A percentile compares a stretch with the other conserved stretches of the same genome.
Conservation (phyloP, 2,797 vertebrate genomes). For the Danio kyathit region DNA sequence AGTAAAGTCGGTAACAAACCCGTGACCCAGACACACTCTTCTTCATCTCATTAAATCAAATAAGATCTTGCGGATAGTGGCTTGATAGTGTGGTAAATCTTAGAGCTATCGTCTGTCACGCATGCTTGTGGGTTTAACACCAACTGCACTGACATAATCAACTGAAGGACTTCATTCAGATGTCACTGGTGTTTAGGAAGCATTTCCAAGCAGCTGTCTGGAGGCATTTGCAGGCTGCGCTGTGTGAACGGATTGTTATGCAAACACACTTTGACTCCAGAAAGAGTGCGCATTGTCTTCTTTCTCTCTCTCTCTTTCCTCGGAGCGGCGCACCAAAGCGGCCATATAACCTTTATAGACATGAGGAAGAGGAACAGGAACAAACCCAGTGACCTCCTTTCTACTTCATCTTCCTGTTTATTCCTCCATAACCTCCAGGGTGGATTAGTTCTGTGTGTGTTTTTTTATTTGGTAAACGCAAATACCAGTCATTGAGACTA, state of each 20-base stretch:
- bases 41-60: slow-evolving; percentile 44
- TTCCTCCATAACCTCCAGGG: slow-evolving; percentile 27
- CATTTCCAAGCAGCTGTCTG: slow-evolving; percentile 40
- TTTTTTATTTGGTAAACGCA: slow-evolving; percentile 65
- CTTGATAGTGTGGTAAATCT: slow-evolving; percentile 14
- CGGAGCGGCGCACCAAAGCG: not conserved
- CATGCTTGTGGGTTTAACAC: slow-evolving; percentile 34
- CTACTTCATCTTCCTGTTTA: slow-evolving; percentile 55
- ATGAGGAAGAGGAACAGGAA: slow-evolving; percentile 14
- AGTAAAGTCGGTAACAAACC: slow-evolving; percentile 17
- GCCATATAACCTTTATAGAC: not conserved
- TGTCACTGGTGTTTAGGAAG: slow-evolving; percentile 24
- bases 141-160: slow-evolving; percentile 38
- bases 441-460: slow-evolving; percentile 44
- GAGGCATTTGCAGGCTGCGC: slow-evolving; percentile 39
- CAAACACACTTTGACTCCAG: slow-evolving; percentile 63
- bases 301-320: slow-evolving; percentile 42
- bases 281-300: slow-evolving; percentile 43
- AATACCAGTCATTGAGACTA: not conserved
- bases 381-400: slow-evolving; percentile 40
- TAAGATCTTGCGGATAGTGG: slow-evolving; percentile 35
- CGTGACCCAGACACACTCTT: slow-evolving; percentile 28
- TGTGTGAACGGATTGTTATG: slow-evolving; percentile 66
- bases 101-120: slow-evolving; percentile 36
- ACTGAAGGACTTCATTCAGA: slow-evolving; percentile 50